Evolutionary conservation across 2,797 vertebrate species (phyloP).

Genomic region (Ctenochaetus hawaiiensis): DNA sequence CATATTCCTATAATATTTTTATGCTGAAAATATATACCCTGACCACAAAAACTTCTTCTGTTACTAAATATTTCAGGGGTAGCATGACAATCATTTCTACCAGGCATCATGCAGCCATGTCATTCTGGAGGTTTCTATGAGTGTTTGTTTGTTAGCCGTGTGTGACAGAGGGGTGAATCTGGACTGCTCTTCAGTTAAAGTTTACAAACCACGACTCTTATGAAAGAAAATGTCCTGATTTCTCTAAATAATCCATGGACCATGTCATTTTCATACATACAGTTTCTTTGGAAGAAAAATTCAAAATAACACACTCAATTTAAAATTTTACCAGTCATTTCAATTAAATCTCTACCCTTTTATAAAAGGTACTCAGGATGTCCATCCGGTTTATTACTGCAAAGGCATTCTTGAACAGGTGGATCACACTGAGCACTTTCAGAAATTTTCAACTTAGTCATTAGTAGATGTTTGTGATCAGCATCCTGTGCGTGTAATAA

Average conservation of each 20-base stretch:
- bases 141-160: too few species aligned
- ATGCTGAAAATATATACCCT: too few species aligned
- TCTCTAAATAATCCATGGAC: background rate
- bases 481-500: background rate
- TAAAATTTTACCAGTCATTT: background rate
- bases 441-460: constrained; percentile 16
- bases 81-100: too few species aligned
- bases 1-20: too few species aligned
- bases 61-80: too few species aligned
- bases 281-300: background rate
- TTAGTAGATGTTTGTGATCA: constrained; percentile 50
- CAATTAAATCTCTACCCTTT: background rate
- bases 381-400: constrained; percentile 39
- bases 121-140: too few species aligned
- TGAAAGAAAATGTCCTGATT: background rate
- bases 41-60: too few species aligned
- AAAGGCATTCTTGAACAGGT: constrained; percentile 37
- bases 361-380: background rate
- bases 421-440: constrained; percentile 13
- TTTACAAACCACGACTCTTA: background rate
- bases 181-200: too few species aligned
- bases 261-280: rapidly evolving
- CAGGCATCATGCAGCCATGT: too few species aligned
- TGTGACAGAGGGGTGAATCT: too few species aligned
- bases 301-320: background rate